These are phyloP conservation scores for Stictocephala bisonia DNA, from an alignment of 2,888 invertebrate species.

Conservation along the genomic window DNA sequence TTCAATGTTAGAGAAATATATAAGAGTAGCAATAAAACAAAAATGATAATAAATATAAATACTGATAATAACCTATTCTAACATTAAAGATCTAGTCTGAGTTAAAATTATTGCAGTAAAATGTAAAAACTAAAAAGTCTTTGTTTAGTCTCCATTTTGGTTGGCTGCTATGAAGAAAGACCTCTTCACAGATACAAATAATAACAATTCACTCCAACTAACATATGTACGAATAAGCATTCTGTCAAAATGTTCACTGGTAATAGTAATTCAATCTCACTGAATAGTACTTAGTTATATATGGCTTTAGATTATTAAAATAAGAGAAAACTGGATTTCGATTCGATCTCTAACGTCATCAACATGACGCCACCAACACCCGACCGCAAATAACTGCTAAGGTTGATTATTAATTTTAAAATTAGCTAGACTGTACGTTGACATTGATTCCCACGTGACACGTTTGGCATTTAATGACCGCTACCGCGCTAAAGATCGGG, in stretches of 20 bases:
- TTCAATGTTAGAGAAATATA: too few relatives aligned
- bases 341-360: constrained; percentile 53
- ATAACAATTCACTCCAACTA: too few relatives aligned
- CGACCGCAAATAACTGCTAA: constrained; percentile 43
- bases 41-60: too few relatives aligned
- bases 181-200: too few relatives aligned
- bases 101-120: neutral
- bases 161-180: constrained; percentile 51
- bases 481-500: constrained; percentile 56
- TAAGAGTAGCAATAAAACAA: too few relatives aligned
- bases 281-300: too few relatives aligned
- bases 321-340: constrained; percentile 8
- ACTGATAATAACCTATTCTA: too few relatives aligned
- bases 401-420: constrained; percentile 48
- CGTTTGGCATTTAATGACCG: constrained; percentile 57
- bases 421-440: constrained; percentile 64
- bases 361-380: constrained; percentile 55
- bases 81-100: too few relatives aligned
- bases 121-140: constrained; percentile 40
- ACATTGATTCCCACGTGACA: constrained; percentile 80
- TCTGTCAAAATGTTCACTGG: too few relatives aligned
- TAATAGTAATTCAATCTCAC: too few relatives aligned
- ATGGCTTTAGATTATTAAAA: constrained; percentile 3
- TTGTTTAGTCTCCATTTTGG: constrained; percentile 56
- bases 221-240: too few relatives aligned